Conservation (phyloP, 2,797 vertebrate genomes). For the Pteronotus mesoamericanus region DNA sequence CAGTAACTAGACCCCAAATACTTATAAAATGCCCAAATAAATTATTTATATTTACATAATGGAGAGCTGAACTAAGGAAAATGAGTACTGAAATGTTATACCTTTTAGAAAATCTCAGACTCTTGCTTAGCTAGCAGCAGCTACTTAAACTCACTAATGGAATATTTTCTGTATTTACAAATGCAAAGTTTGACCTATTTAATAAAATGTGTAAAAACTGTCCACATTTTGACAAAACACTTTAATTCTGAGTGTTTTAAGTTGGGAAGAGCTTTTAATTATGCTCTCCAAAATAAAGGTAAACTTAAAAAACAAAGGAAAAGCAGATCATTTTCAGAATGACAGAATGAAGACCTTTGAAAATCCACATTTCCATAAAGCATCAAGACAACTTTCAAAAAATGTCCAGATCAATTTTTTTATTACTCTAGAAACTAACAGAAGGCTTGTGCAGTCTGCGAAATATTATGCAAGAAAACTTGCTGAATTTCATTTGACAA, state of each 20-base stretch:
- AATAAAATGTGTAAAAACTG: neutral
- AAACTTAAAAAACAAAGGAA: neutral
- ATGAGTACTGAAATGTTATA: neutral
- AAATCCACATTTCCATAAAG: neutral
- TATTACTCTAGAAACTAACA: neutral
- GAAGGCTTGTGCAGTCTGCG: neutral
- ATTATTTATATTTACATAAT: constrained; percentile 26
- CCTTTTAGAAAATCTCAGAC: neutral
- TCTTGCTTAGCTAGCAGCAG: neutral
- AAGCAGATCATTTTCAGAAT: neutral
- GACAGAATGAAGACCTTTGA: neutral
- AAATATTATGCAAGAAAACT: neutral
- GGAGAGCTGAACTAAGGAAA: neutral
- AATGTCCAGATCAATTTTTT: neutral
- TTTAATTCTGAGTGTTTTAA: neutral
- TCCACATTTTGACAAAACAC: neutral
- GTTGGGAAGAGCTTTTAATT: neutral
- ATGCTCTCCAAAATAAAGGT: neutral
- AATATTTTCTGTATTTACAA: neutral
- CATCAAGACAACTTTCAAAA: neutral
- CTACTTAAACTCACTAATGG: neutral
- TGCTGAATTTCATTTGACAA: neutral
- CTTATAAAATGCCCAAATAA: neutral
- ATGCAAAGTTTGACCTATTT: neutral
- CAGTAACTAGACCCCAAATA: neutral